A percentile compares a stretch with the other conserved stretches of the same genome.
Evolutionary conservation across 2,888 invertebrate species (phyloP).

Genomic region (Scelioninae gen. 2): DNA sequence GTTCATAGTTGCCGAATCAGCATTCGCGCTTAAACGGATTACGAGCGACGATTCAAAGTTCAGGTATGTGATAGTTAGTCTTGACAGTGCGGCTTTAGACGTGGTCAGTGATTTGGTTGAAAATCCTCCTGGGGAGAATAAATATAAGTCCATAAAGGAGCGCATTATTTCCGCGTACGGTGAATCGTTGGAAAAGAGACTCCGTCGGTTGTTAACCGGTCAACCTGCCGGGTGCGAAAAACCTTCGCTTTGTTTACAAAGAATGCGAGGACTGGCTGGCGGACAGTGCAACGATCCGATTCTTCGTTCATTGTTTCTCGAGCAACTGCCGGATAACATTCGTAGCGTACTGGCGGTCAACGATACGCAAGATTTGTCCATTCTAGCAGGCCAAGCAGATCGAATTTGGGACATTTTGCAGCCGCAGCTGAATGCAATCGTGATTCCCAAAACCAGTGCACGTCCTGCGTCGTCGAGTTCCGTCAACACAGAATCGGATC

Average conservation of each 20-base stretch:
- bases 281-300: conserved; percentile 23
- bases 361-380: conserved; percentile 9
- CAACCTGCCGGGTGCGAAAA: conserved; percentile 8
- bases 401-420: conserved; percentile 24
- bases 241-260: conserved; percentile 11
- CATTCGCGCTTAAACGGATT: no score
- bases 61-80: background rate
- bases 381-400: conserved; percentile 31
- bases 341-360: conserved; percentile 27
- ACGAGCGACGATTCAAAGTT: conserved; percentile 1
- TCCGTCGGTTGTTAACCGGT: conserved; percentile 13
- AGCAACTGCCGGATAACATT: conserved; percentile 25
- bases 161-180: conserved; percentile 1
- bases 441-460: no score
- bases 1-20: no score
- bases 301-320: conserved; percentile 20
- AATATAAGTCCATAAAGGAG: background rate
- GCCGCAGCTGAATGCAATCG: no score
- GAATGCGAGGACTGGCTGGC: conserved; percentile 24
- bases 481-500: no score
- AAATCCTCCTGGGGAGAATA: conserved; percentile 14
- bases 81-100: background rate
- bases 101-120: conserved; percentile 4
- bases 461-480: no score
- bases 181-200: conserved; percentile 13